Base-by-base conservation (phyloP, 1,140 invertebrate genomes). In the Tyrophagus putrescentiae region DNA sequence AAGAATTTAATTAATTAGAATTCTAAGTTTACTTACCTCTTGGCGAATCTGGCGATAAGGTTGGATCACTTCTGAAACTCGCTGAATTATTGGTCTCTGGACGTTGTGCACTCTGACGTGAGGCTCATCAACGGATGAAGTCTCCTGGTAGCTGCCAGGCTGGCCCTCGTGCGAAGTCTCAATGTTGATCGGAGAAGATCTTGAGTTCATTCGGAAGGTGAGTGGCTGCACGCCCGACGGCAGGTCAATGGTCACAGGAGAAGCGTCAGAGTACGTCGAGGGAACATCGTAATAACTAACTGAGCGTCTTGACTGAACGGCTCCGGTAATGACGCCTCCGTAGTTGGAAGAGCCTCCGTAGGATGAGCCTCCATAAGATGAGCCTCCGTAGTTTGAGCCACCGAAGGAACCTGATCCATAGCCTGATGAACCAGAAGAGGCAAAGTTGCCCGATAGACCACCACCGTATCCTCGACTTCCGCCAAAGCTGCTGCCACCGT, bases 71-170 rank as follows among this genome's bases (percentile, higher is more conserved):
- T 60, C 58, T 2, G 21, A 16, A 5, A 60, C 45, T 36, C 58
- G 13, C 28, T 60, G 58, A n/a, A 60, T 21, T 4, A 60, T 60
- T 59, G 58, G 58, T 27, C 34, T 23, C 11, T n/a, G n/a, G 1
- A 60, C 57, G n/a, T 25, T 33, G 29, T 60, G 58, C 2, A 21
- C 11, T 6, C 16, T 11, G 3, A 57, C 27, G 21, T 60, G 58
- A 16, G 58, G 25, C 25, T 61, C 9, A 60, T 60, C 58, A n/a
- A 28, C 54, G 2, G 58, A 60, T n/a, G 58, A 4, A 4, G 58
- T 33, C n/a, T 60, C 52, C 27, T 56, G 6, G 18, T 13, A 31
- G 1, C 11, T 2, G 13, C 58, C 58, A 36, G 3, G 25, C 3
- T 2, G 1, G n/a, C 57, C 57, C n/a, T 61, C 16, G 41, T 60